Evolutionary conservation across 2,888 invertebrate species (phyloP).

Genomic region (Beris chalybata): DNA sequence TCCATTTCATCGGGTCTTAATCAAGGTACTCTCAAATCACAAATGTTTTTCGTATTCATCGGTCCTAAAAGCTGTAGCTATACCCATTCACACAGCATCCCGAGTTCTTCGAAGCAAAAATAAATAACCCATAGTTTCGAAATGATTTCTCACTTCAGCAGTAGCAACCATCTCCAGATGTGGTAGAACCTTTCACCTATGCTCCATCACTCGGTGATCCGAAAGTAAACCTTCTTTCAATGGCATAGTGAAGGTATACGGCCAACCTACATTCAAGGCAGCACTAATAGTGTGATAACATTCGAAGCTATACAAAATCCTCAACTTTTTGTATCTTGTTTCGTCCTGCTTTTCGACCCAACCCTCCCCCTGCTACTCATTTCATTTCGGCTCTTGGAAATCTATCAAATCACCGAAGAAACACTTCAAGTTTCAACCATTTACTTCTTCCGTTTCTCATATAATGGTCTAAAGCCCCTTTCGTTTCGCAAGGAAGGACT

Average conservation of each 20-base stretch:
- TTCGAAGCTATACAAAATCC: constrained; percentile 9
- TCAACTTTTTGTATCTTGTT: constrained; percentile 13
- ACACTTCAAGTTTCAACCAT: too few species aligned
- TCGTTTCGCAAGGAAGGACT: too few species aligned
- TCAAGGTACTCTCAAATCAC: constrained; percentile 7
- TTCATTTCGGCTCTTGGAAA: too few species aligned
- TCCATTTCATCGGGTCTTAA: constrained; percentile 23
- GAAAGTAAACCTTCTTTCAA: neutral
- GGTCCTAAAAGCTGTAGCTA: neutral
- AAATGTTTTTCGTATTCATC: constrained; percentile 1
- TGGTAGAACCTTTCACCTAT: neutral
- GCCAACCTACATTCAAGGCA: neutral
- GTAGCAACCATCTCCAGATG: neutral
- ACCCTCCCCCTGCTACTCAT: too few species aligned
- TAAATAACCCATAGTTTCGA: too few species aligned
- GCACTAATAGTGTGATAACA: constrained; percentile 16
- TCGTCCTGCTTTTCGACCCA: too few species aligned
- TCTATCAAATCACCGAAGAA: too few species aligned
- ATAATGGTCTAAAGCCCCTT: too few species aligned
- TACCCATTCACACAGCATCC: neutral
- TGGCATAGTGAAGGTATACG: neutral
- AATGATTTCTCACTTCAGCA: too few species aligned
- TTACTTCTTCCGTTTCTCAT: too few species aligned
- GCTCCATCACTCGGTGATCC: neutral
- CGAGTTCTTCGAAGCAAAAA: too few species aligned